A percentile compares a stretch with the other conserved stretches of the same genome.
These are phyloP conservation scores for Amphiprion ocellaris DNA, from an alignment of 2,113 vertebrate species.

Conservation along the genomic window DNA sequence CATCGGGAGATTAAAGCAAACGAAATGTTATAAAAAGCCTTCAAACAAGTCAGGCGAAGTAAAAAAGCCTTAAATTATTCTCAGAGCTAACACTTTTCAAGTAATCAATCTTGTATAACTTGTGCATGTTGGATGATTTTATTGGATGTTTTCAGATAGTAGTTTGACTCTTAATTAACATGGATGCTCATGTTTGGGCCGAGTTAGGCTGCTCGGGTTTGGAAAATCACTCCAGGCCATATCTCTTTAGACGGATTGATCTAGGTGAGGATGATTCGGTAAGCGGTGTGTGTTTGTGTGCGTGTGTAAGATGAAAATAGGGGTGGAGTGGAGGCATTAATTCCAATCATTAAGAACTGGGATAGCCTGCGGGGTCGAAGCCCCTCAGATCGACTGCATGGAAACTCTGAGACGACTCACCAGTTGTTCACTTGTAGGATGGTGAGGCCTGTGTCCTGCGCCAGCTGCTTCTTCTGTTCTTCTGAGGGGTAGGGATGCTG, in stretches of 20 bases:
- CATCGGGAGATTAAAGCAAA: slow-evolving; percentile 29
- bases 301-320: slow-evolving; percentile 29
- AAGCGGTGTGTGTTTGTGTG: slow-evolving; percentile 54
- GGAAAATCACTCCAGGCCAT: slow-evolving; percentile 77
- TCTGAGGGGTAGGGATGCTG: slow-evolving; percentile 99
- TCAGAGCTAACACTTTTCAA: slow-evolving; percentile 53
- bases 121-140: slow-evolving; percentile 62
- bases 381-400: slow-evolving; percentile 68
- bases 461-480: slow-evolving; percentile 99
- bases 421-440: slow-evolving; percentile 99
- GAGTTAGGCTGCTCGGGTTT: slow-evolving; percentile 52
- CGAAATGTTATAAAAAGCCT: slow-evolving; percentile 16
- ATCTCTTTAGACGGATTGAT: slow-evolving; percentile 82
- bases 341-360: slow-evolving; percentile 82
- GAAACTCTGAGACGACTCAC: slow-evolving; percentile 89
- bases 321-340: slow-evolving; percentile 73
- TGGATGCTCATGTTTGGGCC: slow-evolving; percentile 70
- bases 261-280: slow-evolving; percentile 71
- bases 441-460: slow-evolving; percentile 99
- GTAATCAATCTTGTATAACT: slow-evolving; percentile 52
- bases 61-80: slow-evolving; percentile 63
- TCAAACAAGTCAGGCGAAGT: slow-evolving; percentile 41
- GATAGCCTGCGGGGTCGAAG: slow-evolving; percentile 77
- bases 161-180: slow-evolving; percentile 75
- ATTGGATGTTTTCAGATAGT: slow-evolving; percentile 68